These are phyloP conservation scores for Athalia cordata DNA, from an alignment of 2,888 invertebrate genomes.

Conservation along the genomic window DNA sequence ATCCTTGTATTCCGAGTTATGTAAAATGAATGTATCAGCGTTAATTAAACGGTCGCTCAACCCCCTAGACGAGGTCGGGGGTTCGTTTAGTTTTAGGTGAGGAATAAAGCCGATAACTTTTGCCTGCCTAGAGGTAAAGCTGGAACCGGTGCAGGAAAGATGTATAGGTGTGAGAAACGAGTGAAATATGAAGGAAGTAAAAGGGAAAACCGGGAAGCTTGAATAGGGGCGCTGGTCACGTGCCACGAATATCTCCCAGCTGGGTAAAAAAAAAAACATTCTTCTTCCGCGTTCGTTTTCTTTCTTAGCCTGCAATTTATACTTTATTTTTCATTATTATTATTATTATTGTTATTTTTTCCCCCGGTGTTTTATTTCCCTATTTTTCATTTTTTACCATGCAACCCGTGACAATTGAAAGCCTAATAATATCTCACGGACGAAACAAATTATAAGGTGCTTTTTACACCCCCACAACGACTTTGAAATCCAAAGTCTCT, in stretches of 20 bases:
- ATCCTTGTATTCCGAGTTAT: too few relatives aligned
- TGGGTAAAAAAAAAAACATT: background rate
- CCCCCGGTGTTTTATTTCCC: background rate
- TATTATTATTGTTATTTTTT: background rate
- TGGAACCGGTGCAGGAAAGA: background rate
- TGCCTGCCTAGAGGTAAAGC: background rate
- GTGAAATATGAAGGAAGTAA: conserved; percentile 38
- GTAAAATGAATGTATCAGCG: too few relatives aligned
- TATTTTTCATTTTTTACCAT: background rate
- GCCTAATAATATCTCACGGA: background rate
- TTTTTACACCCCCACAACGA: background rate
- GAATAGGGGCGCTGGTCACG: conserved; percentile 23
- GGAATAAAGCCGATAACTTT: background rate
- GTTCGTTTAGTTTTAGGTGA: background rate
- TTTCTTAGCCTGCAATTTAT: background rate
- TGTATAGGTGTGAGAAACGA: background rate
- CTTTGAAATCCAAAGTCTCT: too few relatives aligned
- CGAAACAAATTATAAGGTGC: background rate
- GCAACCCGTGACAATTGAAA: conserved; percentile 4
- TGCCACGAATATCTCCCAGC: conserved; percentile 8
- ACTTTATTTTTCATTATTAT: background rate
- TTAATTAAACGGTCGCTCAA: background rate
- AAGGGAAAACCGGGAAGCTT: conserved; percentile 3
- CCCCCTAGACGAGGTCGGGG: background rate
- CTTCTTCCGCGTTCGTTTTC: background rate